Evolutionary conservation across 1,140 invertebrate genomes (phyloP).

Genomic region (Leucophenga varia): DNA sequence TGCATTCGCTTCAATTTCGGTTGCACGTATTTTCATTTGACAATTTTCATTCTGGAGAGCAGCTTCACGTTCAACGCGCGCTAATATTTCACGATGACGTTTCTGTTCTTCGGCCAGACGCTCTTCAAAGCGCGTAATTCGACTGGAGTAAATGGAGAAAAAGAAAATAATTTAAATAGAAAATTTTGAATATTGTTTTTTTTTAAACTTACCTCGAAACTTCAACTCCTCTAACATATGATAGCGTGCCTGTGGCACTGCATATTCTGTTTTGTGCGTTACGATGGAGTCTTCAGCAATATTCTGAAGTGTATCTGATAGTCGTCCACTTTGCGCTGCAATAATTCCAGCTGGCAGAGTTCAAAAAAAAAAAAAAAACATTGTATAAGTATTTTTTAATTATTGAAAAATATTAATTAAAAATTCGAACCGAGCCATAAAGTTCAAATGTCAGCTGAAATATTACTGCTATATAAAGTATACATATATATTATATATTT

Average conservation of each 20-base stretch:
- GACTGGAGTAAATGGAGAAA: conserved; percentile 48
- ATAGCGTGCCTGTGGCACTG: conserved; percentile 81
- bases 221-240: conserved; percentile 92
- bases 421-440: neutral
- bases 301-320: conserved; percentile 82
- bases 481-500: too few species aligned
- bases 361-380: conserved; percentile 12
- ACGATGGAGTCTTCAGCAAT: conserved; percentile 85
- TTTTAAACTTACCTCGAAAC: conserved; percentile 67
- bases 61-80: conserved; percentile 81
- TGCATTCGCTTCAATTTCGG: conserved; percentile 76
- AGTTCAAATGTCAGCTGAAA: conserved; percentile 1
- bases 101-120: conserved; percentile 81
- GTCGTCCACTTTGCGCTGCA: conserved; percentile 87
- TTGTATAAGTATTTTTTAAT: neutral
- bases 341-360: conserved; percentile 74
- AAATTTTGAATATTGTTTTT: neutral
- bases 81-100: conserved; percentile 77
- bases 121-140: conserved; percentile 81
- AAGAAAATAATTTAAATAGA: neutral
- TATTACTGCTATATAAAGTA: too few species aligned
- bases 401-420: neutral
- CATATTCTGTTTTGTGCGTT: conserved; percentile 88
- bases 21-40: conserved; percentile 74
- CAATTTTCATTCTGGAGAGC: conserved; percentile 83